A percentile compares a stretch with the other conserved stretches of the same genome.
phyloP scores from a whole-genome alignment of 2,797 vertebrate genomes.

The Galago senegalensis region DNA sequence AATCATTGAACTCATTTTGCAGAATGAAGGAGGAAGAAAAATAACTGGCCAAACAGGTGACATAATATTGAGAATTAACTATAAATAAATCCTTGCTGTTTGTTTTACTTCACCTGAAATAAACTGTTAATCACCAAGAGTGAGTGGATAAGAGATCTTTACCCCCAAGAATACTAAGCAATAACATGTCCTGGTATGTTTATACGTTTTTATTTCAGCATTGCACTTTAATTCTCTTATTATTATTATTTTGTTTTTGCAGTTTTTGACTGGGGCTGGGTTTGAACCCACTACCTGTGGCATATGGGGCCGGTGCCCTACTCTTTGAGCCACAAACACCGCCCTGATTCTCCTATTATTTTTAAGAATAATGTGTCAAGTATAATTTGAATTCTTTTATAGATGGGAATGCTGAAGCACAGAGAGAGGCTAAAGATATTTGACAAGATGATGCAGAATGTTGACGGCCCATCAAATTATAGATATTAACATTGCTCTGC shows the following conservation, averaged over 20 bases:
- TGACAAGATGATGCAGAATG: neutral
- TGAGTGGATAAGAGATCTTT: neutral
- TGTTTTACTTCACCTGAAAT: slow-evolving; percentile 20
- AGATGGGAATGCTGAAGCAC: neutral
- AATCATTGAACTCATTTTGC: neutral
- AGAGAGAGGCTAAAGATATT: neutral
- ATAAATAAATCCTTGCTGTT: slow-evolving; percentile 11
- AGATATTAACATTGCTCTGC: neutral
- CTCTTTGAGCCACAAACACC: no score
- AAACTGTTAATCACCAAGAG: slow-evolving; percentile 2
- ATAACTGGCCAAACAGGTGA: neutral
- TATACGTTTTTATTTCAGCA: neutral
- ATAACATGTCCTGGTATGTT: neutral
- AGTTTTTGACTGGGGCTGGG: no score
- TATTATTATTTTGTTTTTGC: neutral
- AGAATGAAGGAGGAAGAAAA: neutral
- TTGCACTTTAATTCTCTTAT: neutral
- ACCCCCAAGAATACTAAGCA: neutral
- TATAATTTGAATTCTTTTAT: neutral
- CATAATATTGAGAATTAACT: neutral
- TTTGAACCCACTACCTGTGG: no score
- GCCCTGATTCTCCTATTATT: neutral
- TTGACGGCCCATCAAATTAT: neutral
- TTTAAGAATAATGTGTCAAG: slow-evolving; percentile 14
- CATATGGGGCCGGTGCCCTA: no score